A percentile compares a stretch with the other conserved stretches of the same genome.
These are phyloP conservation scores for Leptocoma aspasia DNA, from an alignment of 2,113 vertebrate species.

Conservation along the genomic window DNA sequence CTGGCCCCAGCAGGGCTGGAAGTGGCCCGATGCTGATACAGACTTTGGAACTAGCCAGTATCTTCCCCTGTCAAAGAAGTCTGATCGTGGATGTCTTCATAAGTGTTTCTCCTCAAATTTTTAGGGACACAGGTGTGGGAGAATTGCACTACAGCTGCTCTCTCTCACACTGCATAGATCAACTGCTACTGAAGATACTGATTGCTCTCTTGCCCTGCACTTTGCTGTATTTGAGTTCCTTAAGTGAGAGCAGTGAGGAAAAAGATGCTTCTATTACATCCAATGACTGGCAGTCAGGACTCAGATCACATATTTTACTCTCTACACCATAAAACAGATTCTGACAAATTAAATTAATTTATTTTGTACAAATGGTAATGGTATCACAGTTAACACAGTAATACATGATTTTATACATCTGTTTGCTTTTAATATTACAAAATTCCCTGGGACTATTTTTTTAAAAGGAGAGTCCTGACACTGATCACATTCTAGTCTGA, in stretches of 20 bases:
- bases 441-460: constrained; percentile 26
- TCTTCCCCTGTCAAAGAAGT: not conserved
- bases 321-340: not conserved
- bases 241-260: not conserved
- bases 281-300: not conserved
- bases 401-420: constrained; percentile 4
- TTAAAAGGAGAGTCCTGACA: not conserved
- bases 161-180: not conserved
- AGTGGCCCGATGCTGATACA: rapidly evolving
- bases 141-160: not conserved
- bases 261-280: not conserved
- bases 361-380: not conserved
- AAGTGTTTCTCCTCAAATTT: not conserved
- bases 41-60: rapidly evolving
- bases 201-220: not conserved
- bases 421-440: constrained; percentile 28
- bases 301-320: not conserved
- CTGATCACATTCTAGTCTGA: not conserved
- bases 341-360: constrained; percentile 65
- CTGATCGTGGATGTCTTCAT: not conserved
- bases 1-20: not conserved
- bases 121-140: not conserved
- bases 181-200: not conserved
- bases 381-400: constrained; percentile 6
- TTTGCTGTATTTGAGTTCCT: not conserved